These are phyloP conservation scores for Luperina testacea DNA, from an alignment of 2,888 invertebrate genomes.

Conservation along the genomic window DNA sequence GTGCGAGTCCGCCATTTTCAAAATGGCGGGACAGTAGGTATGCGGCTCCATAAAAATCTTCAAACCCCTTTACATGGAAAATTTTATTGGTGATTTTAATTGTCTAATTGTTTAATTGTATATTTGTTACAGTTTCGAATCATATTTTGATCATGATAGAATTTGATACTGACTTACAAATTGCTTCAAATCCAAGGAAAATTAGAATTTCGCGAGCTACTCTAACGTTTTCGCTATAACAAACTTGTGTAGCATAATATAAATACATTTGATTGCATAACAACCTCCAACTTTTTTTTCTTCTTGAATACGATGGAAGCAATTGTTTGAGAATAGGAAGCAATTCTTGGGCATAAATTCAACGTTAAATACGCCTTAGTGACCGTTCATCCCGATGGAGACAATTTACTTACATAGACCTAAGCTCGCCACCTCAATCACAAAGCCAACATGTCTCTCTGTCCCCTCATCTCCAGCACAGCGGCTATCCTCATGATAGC, in stretches of 20 bases:
- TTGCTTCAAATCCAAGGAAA: background rate
- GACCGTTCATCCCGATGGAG: too few species aligned
- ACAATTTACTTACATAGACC: conserved; percentile 6
- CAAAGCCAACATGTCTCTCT: conserved; percentile 63
- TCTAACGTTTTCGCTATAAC: background rate
- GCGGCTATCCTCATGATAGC: conserved; percentile 78
- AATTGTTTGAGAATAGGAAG: too few species aligned
- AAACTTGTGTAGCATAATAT: background rate
- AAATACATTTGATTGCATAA: background rate
- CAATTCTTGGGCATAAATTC: too few species aligned
- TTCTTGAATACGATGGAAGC: too few species aligned
- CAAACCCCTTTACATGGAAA: background rate
- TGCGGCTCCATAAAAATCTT: too few species aligned
- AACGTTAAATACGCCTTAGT: too few species aligned
- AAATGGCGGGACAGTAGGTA: too few species aligned
- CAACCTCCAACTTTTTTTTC: too few species aligned
- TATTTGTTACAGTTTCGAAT: background rate
- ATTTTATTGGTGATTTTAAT: background rate
- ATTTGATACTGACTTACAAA: background rate
- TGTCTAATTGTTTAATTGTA: background rate
- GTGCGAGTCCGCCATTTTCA: too few species aligned
- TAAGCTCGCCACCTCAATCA: conserved; percentile 36
- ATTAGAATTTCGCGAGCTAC: background rate
- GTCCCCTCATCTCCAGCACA: conserved; percentile 70
- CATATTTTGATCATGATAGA: too few species aligned